A percentile compares a stretch with the other conserved stretches of the same genome.
These are phyloP conservation scores for Philonicus albiceps DNA, from an alignment of 2,888 invertebrate species.

Conservation along the genomic window DNA sequence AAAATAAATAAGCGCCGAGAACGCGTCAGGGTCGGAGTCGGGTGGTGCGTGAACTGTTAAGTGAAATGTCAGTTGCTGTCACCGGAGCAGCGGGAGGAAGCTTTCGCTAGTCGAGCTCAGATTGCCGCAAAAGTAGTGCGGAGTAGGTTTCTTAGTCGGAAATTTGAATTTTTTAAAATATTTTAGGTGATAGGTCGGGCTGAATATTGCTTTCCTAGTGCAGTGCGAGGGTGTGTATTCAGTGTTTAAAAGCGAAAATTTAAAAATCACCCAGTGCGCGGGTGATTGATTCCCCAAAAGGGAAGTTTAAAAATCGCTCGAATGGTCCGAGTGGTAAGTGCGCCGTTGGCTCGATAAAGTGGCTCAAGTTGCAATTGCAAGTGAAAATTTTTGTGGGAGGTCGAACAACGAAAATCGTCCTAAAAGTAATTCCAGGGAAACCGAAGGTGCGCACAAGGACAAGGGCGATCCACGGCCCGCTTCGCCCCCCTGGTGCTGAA, in stretches of 20 bases:
- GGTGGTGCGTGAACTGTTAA: neutral
- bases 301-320: neutral
- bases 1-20: neutral
- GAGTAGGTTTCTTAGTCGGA: neutral
- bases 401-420: neutral
- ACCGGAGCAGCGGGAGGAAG: neutral
- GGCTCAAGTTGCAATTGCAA: neutral
- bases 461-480: constrained; percentile 9
- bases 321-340: neutral
- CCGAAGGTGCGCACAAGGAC: constrained; percentile 41
- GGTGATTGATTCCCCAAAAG: neutral
- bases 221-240: neutral
- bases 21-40: constrained; percentile 7
- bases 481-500: neutral
- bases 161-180: neutral
- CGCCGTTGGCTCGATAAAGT: neutral
- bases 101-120: neutral
- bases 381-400: neutral
- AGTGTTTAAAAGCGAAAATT: neutral
- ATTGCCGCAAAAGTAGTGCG: neutral
- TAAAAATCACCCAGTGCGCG: neutral
- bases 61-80: neutral
- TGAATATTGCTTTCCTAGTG: neutral
- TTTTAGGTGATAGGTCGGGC: neutral
- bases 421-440: neutral